These are phyloP conservation scores for Nothocercus nigrocapillus DNA, from an alignment of 2,113 vertebrate genomes.

Conservation along the genomic window DNA sequence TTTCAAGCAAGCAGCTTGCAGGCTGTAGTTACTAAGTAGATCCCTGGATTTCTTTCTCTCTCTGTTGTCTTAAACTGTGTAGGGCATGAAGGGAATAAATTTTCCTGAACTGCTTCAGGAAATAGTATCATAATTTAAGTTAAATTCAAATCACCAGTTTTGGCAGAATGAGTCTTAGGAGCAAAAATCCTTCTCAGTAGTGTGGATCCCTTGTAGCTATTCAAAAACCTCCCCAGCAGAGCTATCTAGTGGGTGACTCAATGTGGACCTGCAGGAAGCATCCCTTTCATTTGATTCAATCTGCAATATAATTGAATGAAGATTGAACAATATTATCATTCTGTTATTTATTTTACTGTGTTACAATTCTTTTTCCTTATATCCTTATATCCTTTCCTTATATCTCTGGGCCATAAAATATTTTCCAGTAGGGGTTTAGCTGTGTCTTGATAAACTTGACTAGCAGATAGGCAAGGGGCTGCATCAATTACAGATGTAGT, in stretches of 20 bases:
- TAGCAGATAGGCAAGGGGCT: not conserved
- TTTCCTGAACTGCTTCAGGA: not conserved
- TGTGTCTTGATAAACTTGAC: not conserved
- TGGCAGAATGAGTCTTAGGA: not conserved
- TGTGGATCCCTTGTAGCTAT: not conserved
- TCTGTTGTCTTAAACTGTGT: not conserved
- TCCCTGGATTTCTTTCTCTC: not conserved
- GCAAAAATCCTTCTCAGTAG: not conserved
- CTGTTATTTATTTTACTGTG: not conserved
- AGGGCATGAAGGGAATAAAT: not conserved
- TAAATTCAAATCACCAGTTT: slow-evolving; percentile 2
- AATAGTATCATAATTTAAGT: not conserved
- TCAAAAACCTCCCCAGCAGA: not conserved
- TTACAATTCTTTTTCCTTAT: slow-evolving; percentile 15
- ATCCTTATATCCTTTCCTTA: not conserved
- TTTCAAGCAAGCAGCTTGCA: slow-evolving; percentile 8
- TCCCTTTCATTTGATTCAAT: not conserved
- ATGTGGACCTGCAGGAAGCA: not conserved
- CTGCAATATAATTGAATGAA: not conserved
- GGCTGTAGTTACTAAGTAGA: not conserved
- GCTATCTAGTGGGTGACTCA: not conserved
- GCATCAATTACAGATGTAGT: rapidly evolving
- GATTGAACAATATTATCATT: not conserved
- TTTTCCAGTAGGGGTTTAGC: not conserved
- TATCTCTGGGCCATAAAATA: not conserved